Evolutionary conservation across 2,113 vertebrate genomes (phyloP), one percentile per base, ranked within the genome.

Genomic region (Crotophaga sulcirostris): DNA sequence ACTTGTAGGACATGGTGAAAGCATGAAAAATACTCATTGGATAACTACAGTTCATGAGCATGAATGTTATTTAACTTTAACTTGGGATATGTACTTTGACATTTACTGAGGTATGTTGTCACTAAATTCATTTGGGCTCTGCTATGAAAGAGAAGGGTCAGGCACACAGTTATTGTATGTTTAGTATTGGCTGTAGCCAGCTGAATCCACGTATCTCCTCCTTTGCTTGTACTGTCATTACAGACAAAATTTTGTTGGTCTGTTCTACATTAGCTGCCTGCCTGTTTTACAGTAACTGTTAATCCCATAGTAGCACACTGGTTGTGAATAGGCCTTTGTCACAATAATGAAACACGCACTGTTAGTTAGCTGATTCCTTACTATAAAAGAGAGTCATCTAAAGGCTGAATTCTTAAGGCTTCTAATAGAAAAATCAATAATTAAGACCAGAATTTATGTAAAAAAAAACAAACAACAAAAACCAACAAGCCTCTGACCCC

Each of bases 91-190:
- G 14, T 25, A 45, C 28, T 64, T 64, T 45, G 38, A 19, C n/a
- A 66, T 52, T 63, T 59, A 59, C 17, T 19, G 33, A 76, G 13
- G 15, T 52, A n/a, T 3, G 3, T 28, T 58, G 19, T 44, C 16
- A 45, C 21, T 49, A 56, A 77, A 49, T 56, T 42, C 23, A 36
- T 62, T 68, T 34, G 18, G 47, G 26, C 62, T 62, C 31, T 44
- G 40, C 34, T 36, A 5, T 44, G 17, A 29, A 36, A 58, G 33
- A 62, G 15, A 10, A 29, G 1, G 16, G 6, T 44, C 34, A 59
- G 29, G 13, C 2, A 0, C 38, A 64, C 11, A 29, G 38, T 34
- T 59, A 29, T 28, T 36, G 24, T 40, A 21, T 1, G 1, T 17
- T 33, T 28, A 33, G 15, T 47, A n/a, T 9, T 42, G 58, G 7